Conservation (phyloP, 2,888 invertebrate genomes). For the Pyrrhosoma nymphula region DNA sequence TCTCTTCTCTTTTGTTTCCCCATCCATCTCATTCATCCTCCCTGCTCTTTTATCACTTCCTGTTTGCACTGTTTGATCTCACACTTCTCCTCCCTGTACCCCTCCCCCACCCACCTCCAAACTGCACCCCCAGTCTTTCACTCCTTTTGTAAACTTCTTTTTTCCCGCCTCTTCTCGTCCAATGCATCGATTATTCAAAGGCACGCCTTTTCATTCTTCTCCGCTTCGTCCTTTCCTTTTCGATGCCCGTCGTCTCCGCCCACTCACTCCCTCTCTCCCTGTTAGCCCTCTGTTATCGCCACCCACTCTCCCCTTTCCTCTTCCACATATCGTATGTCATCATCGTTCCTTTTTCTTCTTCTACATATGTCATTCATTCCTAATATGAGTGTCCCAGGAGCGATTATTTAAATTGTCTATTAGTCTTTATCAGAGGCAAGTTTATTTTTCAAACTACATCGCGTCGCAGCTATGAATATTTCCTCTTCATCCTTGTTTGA, state of each 20-base stretch:
- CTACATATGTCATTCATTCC: neutral
- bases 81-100: neutral
- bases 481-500: too few species aligned
- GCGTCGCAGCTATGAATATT: too few species aligned
- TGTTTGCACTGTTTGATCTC: neutral
- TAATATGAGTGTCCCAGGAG: too few species aligned
- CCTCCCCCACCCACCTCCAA: neutral
- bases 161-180: neutral
- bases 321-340: too few species aligned
- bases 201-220: neutral
- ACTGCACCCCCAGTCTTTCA: neutral
- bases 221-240: neutral
- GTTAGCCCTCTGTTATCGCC: neutral
- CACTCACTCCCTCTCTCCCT: neutral
- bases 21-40: neutral
- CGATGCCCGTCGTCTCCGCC: neutral
- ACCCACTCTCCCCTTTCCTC: neutral
- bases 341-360: neutral
- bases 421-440: too few species aligned
- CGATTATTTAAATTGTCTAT: too few species aligned
- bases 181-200: conserved; percentile 58
- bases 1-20: neutral
- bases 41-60: neutral
- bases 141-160: too few species aligned
- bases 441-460: too few species aligned